Percentiles rank a stretch among this genome's conserved stretches.
phyloP scores from a whole-genome alignment of 2,888 invertebrate species.

The Rotaria macrura region DNA sequence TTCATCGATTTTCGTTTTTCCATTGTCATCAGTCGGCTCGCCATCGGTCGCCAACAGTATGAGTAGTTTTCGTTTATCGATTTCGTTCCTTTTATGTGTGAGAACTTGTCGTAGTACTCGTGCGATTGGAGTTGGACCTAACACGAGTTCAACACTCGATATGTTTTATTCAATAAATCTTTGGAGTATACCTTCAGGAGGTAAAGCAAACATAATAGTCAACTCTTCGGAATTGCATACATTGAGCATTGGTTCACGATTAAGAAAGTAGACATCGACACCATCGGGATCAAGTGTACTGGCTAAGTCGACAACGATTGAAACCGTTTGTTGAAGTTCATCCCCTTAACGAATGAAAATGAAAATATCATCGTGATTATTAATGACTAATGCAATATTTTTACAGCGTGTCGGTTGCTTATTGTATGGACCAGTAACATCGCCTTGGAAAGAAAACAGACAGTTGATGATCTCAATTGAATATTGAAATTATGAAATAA shows the following conservation, averaged over 20 bases:
- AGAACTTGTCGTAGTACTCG: conserved; percentile 19
- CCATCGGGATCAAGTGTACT: conserved; percentile 3
- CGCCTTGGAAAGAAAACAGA: neutral
- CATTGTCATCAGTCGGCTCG: conserved; percentile 27
- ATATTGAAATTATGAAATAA: neutral
- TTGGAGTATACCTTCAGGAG: neutral
- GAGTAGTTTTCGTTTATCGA: conserved; percentile 23
- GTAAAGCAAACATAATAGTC: conserved; percentile 4
- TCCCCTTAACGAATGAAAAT: neutral
- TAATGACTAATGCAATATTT: neutral
- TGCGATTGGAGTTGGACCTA: conserved; percentile 23
- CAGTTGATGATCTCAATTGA: neutral
- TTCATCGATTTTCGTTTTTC: neutral
- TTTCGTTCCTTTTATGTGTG: neutral
- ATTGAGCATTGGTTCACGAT: conserved; percentile 3
- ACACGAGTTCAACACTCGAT: neutral
- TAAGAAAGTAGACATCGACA: conserved; percentile 27
- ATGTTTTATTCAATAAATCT: no score
- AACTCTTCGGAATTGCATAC: neutral
- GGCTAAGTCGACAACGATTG: conserved; percentile 27
- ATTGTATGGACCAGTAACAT: neutral
- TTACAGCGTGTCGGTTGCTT: neutral
- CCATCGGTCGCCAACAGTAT: conserved; percentile 30
- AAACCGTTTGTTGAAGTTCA: conserved; percentile 28
- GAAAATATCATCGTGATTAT: neutral